These are phyloP conservation scores for Eidolon dupreanum DNA, from an alignment of 2,797 vertebrate genomes.

Conservation along the genomic window DNA sequence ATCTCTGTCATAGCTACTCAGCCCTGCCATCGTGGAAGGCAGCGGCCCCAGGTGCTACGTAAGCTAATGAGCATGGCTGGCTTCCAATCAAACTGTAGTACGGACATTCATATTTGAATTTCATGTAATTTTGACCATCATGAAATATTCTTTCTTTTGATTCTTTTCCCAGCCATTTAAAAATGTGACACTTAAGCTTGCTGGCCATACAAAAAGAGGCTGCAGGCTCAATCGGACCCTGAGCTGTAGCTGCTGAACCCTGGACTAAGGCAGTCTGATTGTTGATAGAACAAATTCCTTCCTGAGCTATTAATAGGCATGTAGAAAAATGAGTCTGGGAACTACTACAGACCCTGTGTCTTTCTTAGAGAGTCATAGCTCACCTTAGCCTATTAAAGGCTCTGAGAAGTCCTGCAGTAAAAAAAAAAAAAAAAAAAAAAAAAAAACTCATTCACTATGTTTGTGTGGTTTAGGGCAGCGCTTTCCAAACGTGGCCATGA, in stretches of 20 bases:
- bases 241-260: no score
- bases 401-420: not conserved
- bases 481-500: not conserved
- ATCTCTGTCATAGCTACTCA: not conserved
- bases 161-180: not conserved
- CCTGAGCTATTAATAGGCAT: not conserved
- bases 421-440: not conserved
- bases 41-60: fast-evolving
- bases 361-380: not conserved
- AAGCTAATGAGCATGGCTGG: not conserved
- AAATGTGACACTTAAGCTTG: not conserved
- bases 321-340: not conserved
- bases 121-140: not conserved
- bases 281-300: not conserved
- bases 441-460: not conserved
- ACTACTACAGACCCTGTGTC: no score
- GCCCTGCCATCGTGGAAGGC: no score
- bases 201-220: not conserved
- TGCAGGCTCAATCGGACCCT: not conserved
- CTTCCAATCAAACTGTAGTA: not conserved
- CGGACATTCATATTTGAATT: not conserved
- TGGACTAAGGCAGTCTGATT: no score
- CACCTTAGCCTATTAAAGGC: not conserved
- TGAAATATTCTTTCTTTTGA: not conserved
- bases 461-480: not conserved